Evolutionary conservation across 2,888 invertebrate species (phyloP).

Genomic region (Iphiclides podalirius): DNA sequence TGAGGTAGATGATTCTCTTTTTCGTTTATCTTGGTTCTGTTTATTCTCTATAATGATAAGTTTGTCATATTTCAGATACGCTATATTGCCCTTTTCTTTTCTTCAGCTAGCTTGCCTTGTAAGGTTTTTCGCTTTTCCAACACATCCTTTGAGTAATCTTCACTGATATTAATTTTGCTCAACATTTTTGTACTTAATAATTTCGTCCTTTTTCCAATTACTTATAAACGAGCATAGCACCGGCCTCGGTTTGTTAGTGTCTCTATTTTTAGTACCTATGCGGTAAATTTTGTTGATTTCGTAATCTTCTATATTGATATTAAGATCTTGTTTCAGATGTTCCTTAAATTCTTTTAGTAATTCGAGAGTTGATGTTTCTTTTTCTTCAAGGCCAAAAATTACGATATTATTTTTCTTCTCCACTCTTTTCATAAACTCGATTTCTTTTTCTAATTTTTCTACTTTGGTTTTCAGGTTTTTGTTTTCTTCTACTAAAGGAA

Average conservation of each 20-base stretch:
- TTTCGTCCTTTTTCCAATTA: conserved; percentile 29
- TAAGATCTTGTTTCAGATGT: conserved; percentile 19
- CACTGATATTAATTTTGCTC: too few species aligned
- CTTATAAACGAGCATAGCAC: neutral
- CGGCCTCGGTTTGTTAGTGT: neutral
- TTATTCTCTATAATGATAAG: conserved; percentile 13
- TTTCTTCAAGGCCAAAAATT: conserved; percentile 23
- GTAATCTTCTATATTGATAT: conserved; percentile 11
- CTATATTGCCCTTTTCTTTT: too few species aligned
- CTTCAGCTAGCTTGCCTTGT: too few species aligned
- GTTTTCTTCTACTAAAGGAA: too few species aligned
- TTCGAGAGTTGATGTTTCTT: conserved; percentile 22
- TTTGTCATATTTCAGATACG: too few species aligned
- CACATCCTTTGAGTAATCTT: too few species aligned
- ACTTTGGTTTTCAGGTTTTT: too few species aligned
- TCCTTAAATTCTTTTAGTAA: conserved; percentile 14
- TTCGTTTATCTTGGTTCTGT: conserved; percentile 19
- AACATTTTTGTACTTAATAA: conserved; percentile 31
- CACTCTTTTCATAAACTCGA: conserved; percentile 9
- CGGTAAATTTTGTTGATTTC: too few species aligned
- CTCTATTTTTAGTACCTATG: conserved; percentile 18
- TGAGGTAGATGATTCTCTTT: conserved; percentile 24
- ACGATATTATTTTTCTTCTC: conserved; percentile 23
- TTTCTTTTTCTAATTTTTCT: too few species aligned
- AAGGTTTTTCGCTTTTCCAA: too few species aligned